These are phyloP conservation scores for Crossocerus cetratus DNA, from an alignment of 2,888 invertebrate genomes.

Conservation along the genomic window DNA sequence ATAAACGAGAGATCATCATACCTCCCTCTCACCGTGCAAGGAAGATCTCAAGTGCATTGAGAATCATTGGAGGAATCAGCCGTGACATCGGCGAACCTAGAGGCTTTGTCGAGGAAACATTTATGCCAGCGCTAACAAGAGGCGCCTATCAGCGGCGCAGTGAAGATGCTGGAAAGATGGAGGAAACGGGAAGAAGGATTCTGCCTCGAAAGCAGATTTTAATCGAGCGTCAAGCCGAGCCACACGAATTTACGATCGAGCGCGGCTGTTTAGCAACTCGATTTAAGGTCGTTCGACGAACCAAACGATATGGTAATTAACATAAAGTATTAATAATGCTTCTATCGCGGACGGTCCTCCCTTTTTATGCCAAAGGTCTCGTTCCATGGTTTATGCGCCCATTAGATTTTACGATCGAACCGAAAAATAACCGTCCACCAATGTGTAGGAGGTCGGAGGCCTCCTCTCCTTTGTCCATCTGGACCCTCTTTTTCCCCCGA, in stretches of 20 bases:
- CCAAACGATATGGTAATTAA: constrained; percentile 73
- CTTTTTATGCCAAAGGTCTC: constrained; percentile 70
- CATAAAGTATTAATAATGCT: constrained; percentile 76
- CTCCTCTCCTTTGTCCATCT: constrained; percentile 43
- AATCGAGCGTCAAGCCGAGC: constrained; percentile 69
- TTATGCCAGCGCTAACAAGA: constrained; percentile 1
- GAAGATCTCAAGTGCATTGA: too few relatives aligned
- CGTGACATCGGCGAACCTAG: not conserved
- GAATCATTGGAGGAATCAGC: too few relatives aligned
- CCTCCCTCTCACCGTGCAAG: too few relatives aligned
- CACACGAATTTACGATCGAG: constrained; percentile 70
- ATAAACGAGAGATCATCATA: too few relatives aligned
- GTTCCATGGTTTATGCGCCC: constrained; percentile 74
- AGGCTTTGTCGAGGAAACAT: constrained; percentile 3
- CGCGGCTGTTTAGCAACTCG: constrained; percentile 67
- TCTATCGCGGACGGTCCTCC: constrained; percentile 64
- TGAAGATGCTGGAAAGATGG: constrained; percentile 34
- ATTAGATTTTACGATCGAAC: constrained; percentile 76
- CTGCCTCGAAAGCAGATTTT: constrained; percentile 66
- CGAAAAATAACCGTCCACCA: constrained; percentile 70
- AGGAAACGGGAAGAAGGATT: constrained; percentile 32
- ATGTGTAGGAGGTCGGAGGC: constrained; percentile 60
- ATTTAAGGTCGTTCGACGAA: constrained; percentile 71
- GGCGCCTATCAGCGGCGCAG: constrained; percentile 30
- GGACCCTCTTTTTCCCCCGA: constrained; percentile 9